Conservation (phyloP, 2,888 invertebrate genomes). For the Aphodius granarius region DNA sequence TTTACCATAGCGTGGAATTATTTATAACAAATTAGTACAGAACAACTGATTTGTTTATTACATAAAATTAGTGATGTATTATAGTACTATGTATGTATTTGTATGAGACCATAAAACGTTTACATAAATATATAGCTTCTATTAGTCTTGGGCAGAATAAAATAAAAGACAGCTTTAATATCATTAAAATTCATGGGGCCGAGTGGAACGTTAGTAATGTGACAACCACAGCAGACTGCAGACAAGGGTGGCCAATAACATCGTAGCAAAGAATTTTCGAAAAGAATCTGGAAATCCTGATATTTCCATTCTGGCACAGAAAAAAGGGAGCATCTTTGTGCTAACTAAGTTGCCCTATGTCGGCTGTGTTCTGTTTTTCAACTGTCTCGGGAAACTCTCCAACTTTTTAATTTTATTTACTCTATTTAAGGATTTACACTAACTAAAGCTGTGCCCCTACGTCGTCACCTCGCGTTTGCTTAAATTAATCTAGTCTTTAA, state of each 20-base stretch:
- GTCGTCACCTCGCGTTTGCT: not conserved
- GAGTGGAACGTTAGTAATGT: constrained; percentile 42
- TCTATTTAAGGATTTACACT: not conserved
- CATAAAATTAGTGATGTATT: too few species aligned
- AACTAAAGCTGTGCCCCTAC: not conserved
- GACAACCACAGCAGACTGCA: constrained; percentile 39
- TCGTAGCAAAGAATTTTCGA: constrained; percentile 35
- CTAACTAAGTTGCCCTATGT: not conserved
- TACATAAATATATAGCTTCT: not conserved
- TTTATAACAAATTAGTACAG: not conserved
- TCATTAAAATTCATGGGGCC: constrained; percentile 44
- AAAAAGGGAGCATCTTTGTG: not conserved
- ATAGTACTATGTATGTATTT: too few species aligned
- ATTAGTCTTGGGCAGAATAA: constrained; percentile 27
- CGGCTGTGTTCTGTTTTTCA: not conserved
- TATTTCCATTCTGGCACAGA: constrained; percentile 25
- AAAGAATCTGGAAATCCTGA: constrained; percentile 28
- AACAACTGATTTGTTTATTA: too few species aligned
- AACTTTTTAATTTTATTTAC: not conserved
- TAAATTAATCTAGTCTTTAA: not conserved
- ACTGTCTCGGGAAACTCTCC: not conserved
- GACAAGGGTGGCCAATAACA: constrained; percentile 44
- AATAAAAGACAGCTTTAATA: constrained; percentile 43
- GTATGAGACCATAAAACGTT: too few species aligned
- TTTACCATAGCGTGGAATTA: not conserved